phyloP scores from a whole-genome alignment of 2,113 vertebrate genomes.

The Limanda limanda region DNA sequence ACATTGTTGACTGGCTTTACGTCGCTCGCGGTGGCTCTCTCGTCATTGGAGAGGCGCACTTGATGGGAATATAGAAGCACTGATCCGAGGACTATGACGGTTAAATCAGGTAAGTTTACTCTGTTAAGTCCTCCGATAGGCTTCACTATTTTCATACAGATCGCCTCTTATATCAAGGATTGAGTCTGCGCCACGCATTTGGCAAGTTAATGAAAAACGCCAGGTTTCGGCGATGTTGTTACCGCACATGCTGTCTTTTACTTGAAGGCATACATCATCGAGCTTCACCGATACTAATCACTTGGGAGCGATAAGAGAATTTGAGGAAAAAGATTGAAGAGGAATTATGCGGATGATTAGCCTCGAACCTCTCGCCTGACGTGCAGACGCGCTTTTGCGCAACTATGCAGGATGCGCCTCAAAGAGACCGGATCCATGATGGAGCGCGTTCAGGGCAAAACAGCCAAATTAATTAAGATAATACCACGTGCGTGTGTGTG shows the following conservation, averaged over 20 bases:
- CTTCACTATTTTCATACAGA: conserved; percentile 5
- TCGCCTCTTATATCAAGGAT: background rate
- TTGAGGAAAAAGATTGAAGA: background rate
- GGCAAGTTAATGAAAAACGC: conserved; percentile 60
- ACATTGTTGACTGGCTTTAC: conserved; percentile 74
- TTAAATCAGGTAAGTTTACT: conserved; percentile 75
- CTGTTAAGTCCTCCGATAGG: background rate
- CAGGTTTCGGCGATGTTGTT: conserved; percentile 22
- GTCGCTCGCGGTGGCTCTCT: conserved; percentile 63
- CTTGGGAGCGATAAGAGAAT: background rate
- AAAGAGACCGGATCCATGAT: conserved; percentile 23
- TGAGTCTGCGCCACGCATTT: conserved; percentile 38
- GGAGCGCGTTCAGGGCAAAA: background rate
- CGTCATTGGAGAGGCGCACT: conserved; percentile 67
- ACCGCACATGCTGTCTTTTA: background rate
- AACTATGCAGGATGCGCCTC: conserved; percentile 60
- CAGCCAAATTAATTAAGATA: background rate
- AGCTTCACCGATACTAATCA: background rate
- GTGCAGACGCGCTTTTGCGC: conserved; percentile 66
- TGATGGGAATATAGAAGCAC: conserved; percentile 74
- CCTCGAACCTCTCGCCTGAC: conserved; percentile 50
- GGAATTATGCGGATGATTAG: conserved; percentile 29
- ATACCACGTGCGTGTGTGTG: conserved; percentile 3
- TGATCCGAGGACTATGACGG: conserved; percentile 45
- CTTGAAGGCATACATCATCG: background rate